A percentile compares a stretch with the other conserved stretches of the same genome.
These are phyloP conservation scores for Sciaenops ocellatus DNA, from an alignment of 2,797 vertebrate species.

Conservation along the genomic window DNA sequence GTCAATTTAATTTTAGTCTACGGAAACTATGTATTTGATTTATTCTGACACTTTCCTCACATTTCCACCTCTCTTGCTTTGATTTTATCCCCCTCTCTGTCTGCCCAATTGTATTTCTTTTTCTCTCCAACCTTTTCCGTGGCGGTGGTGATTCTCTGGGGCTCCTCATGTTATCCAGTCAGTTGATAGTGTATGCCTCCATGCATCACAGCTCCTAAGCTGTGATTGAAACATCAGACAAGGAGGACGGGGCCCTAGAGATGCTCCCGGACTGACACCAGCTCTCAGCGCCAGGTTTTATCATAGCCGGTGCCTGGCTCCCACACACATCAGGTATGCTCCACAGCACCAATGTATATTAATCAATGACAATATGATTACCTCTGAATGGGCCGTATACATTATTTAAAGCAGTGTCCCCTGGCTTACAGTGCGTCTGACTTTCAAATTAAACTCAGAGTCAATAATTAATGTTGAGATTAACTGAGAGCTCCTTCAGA, in stretches of 20 bases:
- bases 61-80: conserved; percentile 37
- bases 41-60: conserved; percentile 12
- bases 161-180: conserved; percentile 79
- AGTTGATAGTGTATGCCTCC: conserved; percentile 77
- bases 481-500: conserved; percentile 81
- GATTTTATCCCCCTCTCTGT: conserved; percentile 44
- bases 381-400: conserved; percentile 85
- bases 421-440: conserved; percentile 84
- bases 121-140: conserved; percentile 47
- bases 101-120: conserved; percentile 46
- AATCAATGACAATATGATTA: conserved; percentile 88
- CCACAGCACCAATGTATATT: conserved; percentile 81
- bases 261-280: conserved; percentile 72
- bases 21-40: conserved; percentile 23
- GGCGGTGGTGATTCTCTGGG: conserved; percentile 62
- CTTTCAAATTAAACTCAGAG: conserved; percentile 87
- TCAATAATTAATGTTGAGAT: conserved; percentile 89
- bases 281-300: conserved; percentile 76
- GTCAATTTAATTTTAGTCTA: conserved; percentile 15
- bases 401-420: conserved; percentile 86
- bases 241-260: conserved; percentile 78
- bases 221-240: conserved; percentile 85
- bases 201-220: conserved; percentile 78
- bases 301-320: conserved; percentile 71
- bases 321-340: conserved; percentile 83